Conservation (phyloP, 2,888 invertebrate genomes). For the Lumbricus terrestris region DNA sequence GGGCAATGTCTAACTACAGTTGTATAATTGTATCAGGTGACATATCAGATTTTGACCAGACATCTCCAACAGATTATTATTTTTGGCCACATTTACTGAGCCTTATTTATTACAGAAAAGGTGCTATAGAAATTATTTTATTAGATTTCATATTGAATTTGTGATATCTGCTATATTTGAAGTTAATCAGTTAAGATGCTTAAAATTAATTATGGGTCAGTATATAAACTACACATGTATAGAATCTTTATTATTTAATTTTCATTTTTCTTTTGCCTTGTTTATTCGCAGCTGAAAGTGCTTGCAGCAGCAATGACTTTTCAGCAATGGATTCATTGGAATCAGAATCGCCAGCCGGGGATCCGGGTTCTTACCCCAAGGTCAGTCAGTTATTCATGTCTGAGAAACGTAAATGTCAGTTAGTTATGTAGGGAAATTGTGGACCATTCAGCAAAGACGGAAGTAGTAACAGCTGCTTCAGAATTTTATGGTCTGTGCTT, state of each 20-base stretch:
- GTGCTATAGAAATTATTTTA: background rate
- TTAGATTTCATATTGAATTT: background rate
- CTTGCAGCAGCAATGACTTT: conserved; percentile 4
- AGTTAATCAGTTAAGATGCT: background rate
- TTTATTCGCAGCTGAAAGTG: background rate
- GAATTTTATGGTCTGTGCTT: background rate
- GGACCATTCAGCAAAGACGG: background rate
- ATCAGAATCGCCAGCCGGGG: background rate
- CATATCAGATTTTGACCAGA: background rate
- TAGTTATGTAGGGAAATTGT: background rate
- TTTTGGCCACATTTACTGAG: background rate
- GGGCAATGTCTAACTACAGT: no score
- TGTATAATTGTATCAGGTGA: no score
- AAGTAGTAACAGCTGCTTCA: background rate
- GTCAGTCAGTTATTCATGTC: background rate
- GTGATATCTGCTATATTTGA: background rate
- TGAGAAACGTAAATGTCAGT: background rate
- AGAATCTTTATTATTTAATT: background rate
- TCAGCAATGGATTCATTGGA: conserved; percentile 3
- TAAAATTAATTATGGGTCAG: background rate
- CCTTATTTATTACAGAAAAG: no score
- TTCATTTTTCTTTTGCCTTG: background rate
- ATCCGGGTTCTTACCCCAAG: background rate
- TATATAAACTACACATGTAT: background rate
- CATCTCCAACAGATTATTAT: background rate